Conservation (phyloP, 2,797 vertebrate genomes). For the Lepus townsendii region DNA sequence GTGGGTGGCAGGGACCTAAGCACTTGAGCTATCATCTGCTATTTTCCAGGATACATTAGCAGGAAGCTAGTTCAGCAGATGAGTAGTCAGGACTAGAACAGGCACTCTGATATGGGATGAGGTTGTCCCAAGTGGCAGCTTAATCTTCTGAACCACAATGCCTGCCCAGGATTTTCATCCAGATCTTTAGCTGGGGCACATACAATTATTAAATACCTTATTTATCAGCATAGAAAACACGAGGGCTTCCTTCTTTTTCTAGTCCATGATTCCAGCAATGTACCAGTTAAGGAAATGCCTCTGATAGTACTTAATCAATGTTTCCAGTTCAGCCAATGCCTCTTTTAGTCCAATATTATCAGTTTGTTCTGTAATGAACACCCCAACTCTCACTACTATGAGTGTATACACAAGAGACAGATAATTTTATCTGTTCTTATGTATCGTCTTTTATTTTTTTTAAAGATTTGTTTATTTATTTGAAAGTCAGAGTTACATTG, state of each 20-base stretch:
- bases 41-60: too few species aligned
- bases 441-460: not conserved
- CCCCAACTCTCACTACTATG: not conserved
- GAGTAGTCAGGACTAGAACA: too few species aligned
- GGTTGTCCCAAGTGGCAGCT: too few species aligned
- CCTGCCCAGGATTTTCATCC: conserved; percentile 25
- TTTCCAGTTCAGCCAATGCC: not conserved
- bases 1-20: too few species aligned
- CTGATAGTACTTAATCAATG: not conserved
- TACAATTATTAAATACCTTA: conserved; percentile 51
- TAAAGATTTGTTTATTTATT: too few species aligned
- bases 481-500: too few species aligned
- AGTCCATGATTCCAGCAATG: not conserved
- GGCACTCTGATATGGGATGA: too few species aligned
- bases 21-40: too few species aligned
- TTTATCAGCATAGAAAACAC: not conserved
- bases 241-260: not conserved
- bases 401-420: not conserved
- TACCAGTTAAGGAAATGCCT: not conserved
- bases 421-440: not conserved
- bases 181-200: not conserved
- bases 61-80: too few species aligned
- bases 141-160: too few species aligned
- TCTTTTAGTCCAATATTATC: conserved; percentile 1
- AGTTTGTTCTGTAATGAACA: not conserved